Evolutionary conservation across 2,113 vertebrate species (phyloP), one percentile per base, ranked within the genome.

Genomic region (Oryzias curvinotus): DNA sequence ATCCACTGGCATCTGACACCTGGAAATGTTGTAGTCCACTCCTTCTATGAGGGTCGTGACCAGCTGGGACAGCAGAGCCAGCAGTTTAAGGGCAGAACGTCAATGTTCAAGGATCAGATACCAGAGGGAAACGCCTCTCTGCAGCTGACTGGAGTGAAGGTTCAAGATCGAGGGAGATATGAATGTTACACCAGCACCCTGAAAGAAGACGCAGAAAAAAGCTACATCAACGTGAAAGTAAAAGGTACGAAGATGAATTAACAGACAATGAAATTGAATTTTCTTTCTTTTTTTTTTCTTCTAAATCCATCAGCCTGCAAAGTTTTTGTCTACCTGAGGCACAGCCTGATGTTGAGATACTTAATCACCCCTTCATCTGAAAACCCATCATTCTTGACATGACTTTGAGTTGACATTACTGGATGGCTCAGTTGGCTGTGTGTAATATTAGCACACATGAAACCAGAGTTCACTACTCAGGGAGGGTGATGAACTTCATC

Each of bases 61-160:
- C 89, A 90, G 1, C 16, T 92, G 1, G 0, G 0, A 0, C 0
- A 0, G 0, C 91, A 94, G 75, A 1, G 77, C 3, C 0, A 0
- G 0, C 4, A 0, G 14, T 94, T 87, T 68, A 80, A 6, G 18
- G 19, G 12, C 41, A 86, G 92, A 49, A 92, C 93, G 0, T 78
- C 57, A 0, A 66, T 93, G 69, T 91, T 90, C 56, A 17, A 18
- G 0, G 13, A 84, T n/a, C 60, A 85, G 60, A 80, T 92, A 47
- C 0, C 15, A 14, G 8, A 0, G 2, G 92, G 92, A 57, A 92
- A 92, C 7, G 82, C 87, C 2, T 92, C 92, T 0, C 87, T 94
- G 19, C 60, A 14, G 25, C 78, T 94, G 49, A 79, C 1, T 3
- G 7, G 66, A 0, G 48, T 90, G 42, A 1, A 4, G 0, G 0